Conservation (phyloP, 2,113 vertebrate genomes). For the Oxyruncus cristatus region DNA sequence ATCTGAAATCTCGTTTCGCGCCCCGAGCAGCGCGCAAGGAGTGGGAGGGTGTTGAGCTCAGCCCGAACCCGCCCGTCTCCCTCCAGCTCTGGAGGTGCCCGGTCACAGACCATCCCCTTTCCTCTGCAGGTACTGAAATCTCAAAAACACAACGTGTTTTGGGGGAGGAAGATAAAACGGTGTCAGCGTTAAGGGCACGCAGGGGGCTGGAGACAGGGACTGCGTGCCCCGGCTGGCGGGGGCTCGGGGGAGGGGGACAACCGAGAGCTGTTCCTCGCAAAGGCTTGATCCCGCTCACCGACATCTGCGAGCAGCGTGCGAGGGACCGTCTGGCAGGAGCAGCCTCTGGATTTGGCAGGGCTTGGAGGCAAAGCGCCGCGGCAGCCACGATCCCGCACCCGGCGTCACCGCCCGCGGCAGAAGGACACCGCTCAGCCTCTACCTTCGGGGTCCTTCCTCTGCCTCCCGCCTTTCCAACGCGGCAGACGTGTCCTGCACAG, state of each 20-base stretch:
- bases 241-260: background rate
- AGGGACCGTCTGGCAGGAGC: background rate
- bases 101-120: background rate
- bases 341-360: background rate
- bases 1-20: background rate
- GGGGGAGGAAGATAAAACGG: background rate
- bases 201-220: background rate
- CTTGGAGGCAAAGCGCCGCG: rapidly evolving
- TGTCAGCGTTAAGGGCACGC: rapidly evolving
- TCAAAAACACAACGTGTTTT: rapidly evolving
- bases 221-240: background rate
- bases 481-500: rapidly evolving
- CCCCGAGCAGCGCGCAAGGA: rapidly evolving
- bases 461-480: rapidly evolving
- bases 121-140: rapidly evolving
- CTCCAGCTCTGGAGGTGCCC: rapidly evolving
- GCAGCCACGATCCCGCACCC: rapidly evolving
- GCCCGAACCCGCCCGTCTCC: background rate
- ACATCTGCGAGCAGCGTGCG: background rate
- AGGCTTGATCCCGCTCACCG: background rate
- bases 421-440: background rate
- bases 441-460: background rate
- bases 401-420: rapidly evolving
- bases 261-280: background rate
- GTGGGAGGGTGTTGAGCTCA: too few relatives aligned